Evolutionary conservation across 2,888 invertebrate genomes (phyloP).

Genomic region (Agrotis puta): DNA sequence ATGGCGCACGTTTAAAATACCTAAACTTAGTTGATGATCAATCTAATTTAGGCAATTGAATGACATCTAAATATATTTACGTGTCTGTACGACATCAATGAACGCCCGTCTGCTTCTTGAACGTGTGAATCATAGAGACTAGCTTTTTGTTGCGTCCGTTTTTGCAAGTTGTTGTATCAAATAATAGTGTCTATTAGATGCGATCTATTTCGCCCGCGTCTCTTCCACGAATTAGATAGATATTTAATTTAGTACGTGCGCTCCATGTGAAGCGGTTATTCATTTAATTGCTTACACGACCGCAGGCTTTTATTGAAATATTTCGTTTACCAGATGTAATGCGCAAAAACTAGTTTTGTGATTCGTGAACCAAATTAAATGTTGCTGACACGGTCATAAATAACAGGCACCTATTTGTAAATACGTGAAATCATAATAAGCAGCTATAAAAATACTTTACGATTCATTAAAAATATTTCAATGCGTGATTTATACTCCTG

Average conservation of each 20-base stretch:
- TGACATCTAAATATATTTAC: neutral
- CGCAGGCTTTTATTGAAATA: conserved; percentile 27
- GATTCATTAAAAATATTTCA: conserved; percentile 47
- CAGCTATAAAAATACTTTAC: conserved; percentile 51
- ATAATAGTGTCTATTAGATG: conserved; percentile 65
- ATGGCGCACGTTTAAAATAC: neutral
- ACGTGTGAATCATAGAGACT: conserved; percentile 41
- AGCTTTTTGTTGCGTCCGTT: conserved; percentile 45
- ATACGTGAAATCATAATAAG: conserved; percentile 41
- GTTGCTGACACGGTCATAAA: conserved; percentile 35
- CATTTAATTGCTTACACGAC: conserved; percentile 55
- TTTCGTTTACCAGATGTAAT: conserved; percentile 21
- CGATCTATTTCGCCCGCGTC: conserved; percentile 66
- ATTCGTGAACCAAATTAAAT: conserved; percentile 17
- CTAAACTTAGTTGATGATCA: neutral
- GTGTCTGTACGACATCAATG: conserved; percentile 7
- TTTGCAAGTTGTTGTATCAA: conserved; percentile 45
- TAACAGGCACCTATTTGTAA: conserved; percentile 31
- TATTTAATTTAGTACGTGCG: conserved; percentile 66
- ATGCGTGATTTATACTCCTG: conserved; percentile 50
- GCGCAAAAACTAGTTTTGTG: conserved; percentile 24
- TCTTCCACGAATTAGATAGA: conserved; percentile 64
- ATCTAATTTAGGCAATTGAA: neutral
- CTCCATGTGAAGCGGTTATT: conserved; percentile 50
- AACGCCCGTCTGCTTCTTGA: conserved; percentile 20